Evolutionary conservation across 1,140 invertebrate genomes (phyloP).

Genomic region (Eurosta solidaginis): DNA sequence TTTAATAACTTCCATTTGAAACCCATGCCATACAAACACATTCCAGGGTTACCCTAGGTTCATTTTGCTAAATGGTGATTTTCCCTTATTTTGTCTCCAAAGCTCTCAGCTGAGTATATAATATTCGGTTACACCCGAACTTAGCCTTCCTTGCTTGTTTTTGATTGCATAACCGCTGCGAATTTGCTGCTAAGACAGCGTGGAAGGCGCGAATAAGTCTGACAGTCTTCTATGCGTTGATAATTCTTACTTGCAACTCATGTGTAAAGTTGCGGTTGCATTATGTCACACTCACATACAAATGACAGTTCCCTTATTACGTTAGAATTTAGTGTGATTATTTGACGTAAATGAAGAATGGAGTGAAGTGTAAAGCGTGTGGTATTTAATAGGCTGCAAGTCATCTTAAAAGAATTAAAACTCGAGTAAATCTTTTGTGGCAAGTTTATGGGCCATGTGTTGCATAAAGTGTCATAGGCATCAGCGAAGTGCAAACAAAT

Average conservation of each 20-base stretch:
- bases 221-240: not conserved
- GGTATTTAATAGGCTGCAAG: not conserved
- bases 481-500: not conserved
- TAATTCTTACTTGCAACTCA: conserved; percentile 8
- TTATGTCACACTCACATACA: not conserved
- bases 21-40: too few relatives aligned
- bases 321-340: conserved; percentile 21
- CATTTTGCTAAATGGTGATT: too few relatives aligned
- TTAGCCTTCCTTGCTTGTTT: too few relatives aligned
- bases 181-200: too few relatives aligned
- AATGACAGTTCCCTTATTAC: not conserved
- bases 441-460: not conserved
- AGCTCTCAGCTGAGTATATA: too few relatives aligned
- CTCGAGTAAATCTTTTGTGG: not conserved
- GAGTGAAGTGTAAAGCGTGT: conserved; percentile 3
- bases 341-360: not conserved
- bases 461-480: not conserved
- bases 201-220: not conserved
- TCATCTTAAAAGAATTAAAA: not conserved
- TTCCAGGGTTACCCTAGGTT: too few relatives aligned
- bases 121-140: too few relatives aligned
- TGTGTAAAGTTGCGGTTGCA: conserved; percentile 17
- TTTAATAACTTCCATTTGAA: too few relatives aligned
- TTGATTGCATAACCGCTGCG: too few relatives aligned
- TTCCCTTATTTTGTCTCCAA: too few relatives aligned